These are phyloP conservation scores for Reinhardtius hippoglossoides DNA, from an alignment of 2,113 vertebrate species.

Conservation along the genomic window DNA sequence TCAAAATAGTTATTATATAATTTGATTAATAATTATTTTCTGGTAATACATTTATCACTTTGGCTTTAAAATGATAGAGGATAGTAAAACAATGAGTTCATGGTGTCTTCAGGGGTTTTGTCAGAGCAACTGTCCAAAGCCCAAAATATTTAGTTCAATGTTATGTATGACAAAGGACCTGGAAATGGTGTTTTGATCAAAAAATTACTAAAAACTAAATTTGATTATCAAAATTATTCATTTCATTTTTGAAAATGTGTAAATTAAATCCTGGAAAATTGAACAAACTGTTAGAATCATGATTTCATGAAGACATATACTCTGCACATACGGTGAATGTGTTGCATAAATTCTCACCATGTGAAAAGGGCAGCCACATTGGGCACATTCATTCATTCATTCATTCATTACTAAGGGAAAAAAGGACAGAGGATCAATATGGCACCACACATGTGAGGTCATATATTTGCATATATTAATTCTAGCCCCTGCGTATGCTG, in stretches of 20 bases:
- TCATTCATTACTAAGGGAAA: not conserved
- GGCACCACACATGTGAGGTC: slow-evolving; percentile 26
- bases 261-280: slow-evolving; percentile 31
- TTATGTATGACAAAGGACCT: too few species aligned
- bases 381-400: slow-evolving; percentile 9
- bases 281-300: slow-evolving; percentile 16
- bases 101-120: not conserved
- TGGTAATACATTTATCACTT: too few species aligned
- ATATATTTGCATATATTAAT: slow-evolving; percentile 58
- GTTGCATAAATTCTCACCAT: slow-evolving; percentile 18
- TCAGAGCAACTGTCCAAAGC: not conserved
- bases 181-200: too few species aligned
- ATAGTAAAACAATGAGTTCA: too few species aligned
- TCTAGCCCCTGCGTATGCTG: slow-evolving; percentile 1
- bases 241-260: not conserved
- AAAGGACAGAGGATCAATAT: slow-evolving; percentile 41
- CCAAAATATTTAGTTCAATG: too few species aligned
- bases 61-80: too few species aligned
- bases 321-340: slow-evolving; percentile 5
- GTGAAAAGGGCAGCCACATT: not conserved
- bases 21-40: too few species aligned
- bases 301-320: not conserved
- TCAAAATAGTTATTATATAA: too few species aligned
- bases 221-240: not conserved
- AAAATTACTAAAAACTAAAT: too few species aligned